Conservation (phyloP, 2,113 vertebrate species). For the Dasyprocta punctata region DNA sequence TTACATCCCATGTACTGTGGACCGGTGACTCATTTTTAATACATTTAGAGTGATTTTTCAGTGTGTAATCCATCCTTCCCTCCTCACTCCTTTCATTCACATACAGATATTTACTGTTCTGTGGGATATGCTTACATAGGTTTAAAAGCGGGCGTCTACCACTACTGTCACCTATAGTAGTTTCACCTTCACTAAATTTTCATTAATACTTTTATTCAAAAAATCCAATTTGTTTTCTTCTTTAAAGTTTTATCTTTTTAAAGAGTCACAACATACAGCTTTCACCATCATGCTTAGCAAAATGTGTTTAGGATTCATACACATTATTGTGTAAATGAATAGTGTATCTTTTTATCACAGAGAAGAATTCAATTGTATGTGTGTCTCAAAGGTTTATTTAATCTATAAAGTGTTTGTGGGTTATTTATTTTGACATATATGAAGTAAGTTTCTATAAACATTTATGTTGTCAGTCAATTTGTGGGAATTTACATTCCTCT, state of each 20-base stretch:
- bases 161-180: background rate
- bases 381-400: background rate
- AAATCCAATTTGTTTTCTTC: background rate
- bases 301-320: background rate
- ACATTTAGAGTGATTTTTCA: background rate
- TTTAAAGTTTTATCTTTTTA: background rate
- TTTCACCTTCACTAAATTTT: background rate
- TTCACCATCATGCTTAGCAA: background rate
- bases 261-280: background rate
- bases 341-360: background rate
- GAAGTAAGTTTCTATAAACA: background rate
- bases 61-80: background rate
- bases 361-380: background rate
- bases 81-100: background rate
- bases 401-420: background rate
- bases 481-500: background rate
- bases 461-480: background rate
- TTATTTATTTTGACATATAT: background rate
- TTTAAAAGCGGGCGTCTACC: background rate
- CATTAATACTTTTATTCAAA: background rate
- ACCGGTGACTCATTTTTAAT: background rate
- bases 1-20: background rate
- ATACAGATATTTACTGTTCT: background rate
- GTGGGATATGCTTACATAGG: background rate
- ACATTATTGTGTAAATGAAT: background rate